Evolutionary conservation across 2,888 invertebrate genomes (phyloP).

Genomic region (Ashinkailepas kermadecensis): DNA sequence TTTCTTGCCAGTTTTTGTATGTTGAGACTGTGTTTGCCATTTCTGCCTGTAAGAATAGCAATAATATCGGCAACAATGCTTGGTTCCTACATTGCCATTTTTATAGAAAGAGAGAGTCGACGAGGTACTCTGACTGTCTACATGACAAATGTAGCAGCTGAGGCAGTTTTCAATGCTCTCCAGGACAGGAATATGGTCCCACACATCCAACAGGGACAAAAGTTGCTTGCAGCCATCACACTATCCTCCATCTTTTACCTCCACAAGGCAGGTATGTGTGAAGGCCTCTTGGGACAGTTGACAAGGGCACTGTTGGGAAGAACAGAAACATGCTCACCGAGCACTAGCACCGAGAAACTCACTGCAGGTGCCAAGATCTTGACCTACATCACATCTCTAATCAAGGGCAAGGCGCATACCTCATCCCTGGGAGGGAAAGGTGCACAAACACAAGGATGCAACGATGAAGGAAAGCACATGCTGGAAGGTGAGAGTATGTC

Average conservation of each 20-base stretch:
- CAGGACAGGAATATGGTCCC: neutral
- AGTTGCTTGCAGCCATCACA: neutral
- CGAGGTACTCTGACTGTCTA: neutral
- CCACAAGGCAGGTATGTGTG: neutral
- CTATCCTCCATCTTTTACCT: neutral
- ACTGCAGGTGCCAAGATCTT: neutral
- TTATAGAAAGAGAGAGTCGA: neutral
- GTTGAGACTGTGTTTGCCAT: neutral
- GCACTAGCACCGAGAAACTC: neutral
- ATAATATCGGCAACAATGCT: neutral
- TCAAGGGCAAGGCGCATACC: neutral
- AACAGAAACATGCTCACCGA: neutral
- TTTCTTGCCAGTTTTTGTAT: neutral
- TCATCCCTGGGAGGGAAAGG: neutral
- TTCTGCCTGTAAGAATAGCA: neutral
- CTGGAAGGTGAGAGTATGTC: neutral
- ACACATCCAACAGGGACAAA: neutral
- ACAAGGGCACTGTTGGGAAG: neutral
- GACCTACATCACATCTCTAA: neutral
- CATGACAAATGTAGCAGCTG: conserved; percentile 3
- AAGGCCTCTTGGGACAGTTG: neutral
- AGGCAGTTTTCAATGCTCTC: neutral
- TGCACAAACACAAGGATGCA: no score
- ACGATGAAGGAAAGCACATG: no score
- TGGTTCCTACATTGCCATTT: neutral